Base-by-base conservation (phyloP, 2,797 vertebrate species). In the Muscicapa striata region DNA sequence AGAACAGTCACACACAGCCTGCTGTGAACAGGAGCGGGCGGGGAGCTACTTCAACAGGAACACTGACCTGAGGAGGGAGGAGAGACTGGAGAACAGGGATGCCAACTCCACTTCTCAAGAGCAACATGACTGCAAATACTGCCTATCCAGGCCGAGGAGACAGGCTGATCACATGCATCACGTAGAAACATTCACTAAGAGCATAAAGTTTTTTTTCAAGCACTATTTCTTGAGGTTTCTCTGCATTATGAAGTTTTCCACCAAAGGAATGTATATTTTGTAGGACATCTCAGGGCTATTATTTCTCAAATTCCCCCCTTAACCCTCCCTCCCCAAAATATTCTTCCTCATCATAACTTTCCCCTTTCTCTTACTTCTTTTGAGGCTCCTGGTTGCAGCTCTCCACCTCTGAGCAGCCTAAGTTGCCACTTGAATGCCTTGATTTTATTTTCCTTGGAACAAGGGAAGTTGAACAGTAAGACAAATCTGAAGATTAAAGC, bases 401-500 rank as follows among this genome's bases (percentile, higher is more conserved):
- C 61, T 41, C 58, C 78, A 62, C 41, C 75, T 91, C 85, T 84
- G 52, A 96, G 94, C 67, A 92, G 94, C 77, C 45, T 63, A 89
- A 91, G 83, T 74, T 88, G 87, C 87, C 72, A 73, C 82, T 22
- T 76, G 61, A 93, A 96, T 86, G 81, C 76, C 79, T 93, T 90
- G 87, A 81, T 78, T 84, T 92, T 34, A 57, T 52, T 61, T 90
- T 82, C 70, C 95, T 92, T 69, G 43, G 64, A 96, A 84, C 84
- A 95, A 95, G 86, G 94, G 92, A 95, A 97, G 93, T 95, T 89
- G 91, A 93, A 90, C 45, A 80, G 61, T 82, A 95, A 95, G 89
- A 93, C 74, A 66, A 76, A 84, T 59, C 90, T 94, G 69, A 93
- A 94, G 83, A 89, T 96, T 94, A 97, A 96, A 96, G 96, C 96